Evolutionary conservation across 2,888 invertebrate species (phyloP).

Genomic region (Listrodromus nycthemerus): DNA sequence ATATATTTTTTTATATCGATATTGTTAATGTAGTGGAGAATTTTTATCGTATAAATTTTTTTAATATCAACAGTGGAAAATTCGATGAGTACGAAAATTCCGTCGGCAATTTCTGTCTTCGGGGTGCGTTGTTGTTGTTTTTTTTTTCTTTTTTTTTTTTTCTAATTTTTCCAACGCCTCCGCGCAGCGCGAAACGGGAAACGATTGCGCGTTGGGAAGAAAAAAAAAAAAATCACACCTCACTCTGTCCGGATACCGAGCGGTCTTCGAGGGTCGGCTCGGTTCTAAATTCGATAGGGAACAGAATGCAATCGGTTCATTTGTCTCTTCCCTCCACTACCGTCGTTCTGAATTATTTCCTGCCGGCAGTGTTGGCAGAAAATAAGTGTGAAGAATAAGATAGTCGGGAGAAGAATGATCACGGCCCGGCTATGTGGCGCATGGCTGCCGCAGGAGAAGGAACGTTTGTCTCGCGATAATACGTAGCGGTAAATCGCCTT

Average conservation of each 20-base stretch:
- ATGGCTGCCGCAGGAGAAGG: constrained; percentile 56
- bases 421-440: constrained; percentile 62
- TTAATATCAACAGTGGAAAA: too few species aligned
- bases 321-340: constrained; percentile 6
- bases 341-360: constrained; percentile 41
- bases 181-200: background rate
- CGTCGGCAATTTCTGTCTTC: background rate
- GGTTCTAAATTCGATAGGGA: constrained; percentile 55
- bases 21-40: too few species aligned
- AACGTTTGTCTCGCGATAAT: constrained; percentile 73
- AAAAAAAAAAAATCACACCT: background rate
- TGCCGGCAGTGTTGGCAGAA: constrained; percentile 3
- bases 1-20: too few species aligned
- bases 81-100: background rate
- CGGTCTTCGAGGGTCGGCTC: background rate
- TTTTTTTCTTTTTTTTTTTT: too few species aligned
- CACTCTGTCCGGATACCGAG: background rate
- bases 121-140: background rate
- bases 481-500: constrained; percentile 74
- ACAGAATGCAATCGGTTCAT: constrained; percentile 32
- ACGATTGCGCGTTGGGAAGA: background rate
- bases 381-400: constrained; percentile 44
- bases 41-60: too few species aligned
- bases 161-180: background rate
- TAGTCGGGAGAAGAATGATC: constrained; percentile 53